Evolutionary conservation across 2,888 invertebrate genomes (phyloP), one percentile per base, ranked within the genome.

Genomic region (Stenolophus ochropezus): DNA sequence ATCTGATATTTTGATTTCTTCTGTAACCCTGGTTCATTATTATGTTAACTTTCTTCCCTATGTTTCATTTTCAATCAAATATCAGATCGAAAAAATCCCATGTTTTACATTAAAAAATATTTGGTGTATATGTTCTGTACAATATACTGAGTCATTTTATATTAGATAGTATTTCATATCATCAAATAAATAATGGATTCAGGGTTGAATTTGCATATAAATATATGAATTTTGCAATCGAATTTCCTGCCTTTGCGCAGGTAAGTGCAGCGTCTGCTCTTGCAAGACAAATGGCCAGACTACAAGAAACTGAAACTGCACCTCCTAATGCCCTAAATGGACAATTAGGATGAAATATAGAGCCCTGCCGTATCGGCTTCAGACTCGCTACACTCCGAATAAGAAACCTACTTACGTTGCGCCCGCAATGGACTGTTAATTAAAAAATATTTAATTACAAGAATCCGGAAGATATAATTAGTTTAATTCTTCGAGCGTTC

Each of bases 361-460:
- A 42, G 33, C 33, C 33, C 11, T 42, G 33, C 33, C 33, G 33
- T 42, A 42, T 42, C n/a, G n/a, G n/a, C n/a, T 3, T 11, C 33
- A 11, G 11, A 11, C 33, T 42, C 33, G 33, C 33, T 42, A 11
- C 11, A 42, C 0, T 4, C 8, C 2, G 11, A 42, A 11, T 42
- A 42, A 42, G 33, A 42, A 42, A 42, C 11, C 33, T 42, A 42
- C 56, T 56, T 56, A 20, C 56, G 20, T 56, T 11, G 3, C n/a
- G 49, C 20, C 56, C 56, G 56, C 23, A 61, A 61, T 61, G 23
- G 61, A 25, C n/a, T 61, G 25, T 61, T 61, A 61, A 61, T 61
- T 61, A 61, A 61, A 61, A 61, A 61, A 61, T 61, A 25, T 61
- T 61, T 61, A 61, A 61, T 61, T 61, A 61, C 61, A 61, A 61